phyloP scores from a whole-genome alignment of 2,797 vertebrate genomes.

The Lophotriccus pileatus region DNA sequence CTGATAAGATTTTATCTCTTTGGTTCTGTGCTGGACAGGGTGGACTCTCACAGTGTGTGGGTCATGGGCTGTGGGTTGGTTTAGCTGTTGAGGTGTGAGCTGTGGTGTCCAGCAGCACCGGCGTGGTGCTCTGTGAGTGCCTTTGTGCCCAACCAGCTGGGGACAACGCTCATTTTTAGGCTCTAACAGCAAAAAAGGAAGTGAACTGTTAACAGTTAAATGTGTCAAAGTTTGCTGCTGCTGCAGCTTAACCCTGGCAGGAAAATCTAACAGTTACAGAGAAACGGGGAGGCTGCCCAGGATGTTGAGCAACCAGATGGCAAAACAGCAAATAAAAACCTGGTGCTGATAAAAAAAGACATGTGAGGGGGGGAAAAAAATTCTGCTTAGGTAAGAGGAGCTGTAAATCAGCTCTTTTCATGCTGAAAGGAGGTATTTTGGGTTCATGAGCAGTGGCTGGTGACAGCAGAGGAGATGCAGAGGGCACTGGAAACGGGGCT shows the following conservation, averaged over 20 bases:
- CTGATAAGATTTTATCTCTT: background rate
- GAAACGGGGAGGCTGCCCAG: background rate
- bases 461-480: background rate
- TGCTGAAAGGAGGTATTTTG: background rate
- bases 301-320: background rate
- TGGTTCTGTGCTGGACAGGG: background rate
- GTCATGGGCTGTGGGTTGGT: background rate
- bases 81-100: background rate
- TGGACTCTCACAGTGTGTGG: background rate
- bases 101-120: background rate
- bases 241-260: background rate
- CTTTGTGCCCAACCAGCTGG: accelerated
- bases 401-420: background rate
- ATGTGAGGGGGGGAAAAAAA: too few species aligned
- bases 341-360: background rate
- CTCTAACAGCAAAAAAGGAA: background rate
- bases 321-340: background rate
- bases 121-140: background rate
- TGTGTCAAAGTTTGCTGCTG: background rate
- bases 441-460: background rate
- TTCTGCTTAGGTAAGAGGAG: background rate
- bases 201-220: background rate
- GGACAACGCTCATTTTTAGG: background rate
- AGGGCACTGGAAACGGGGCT: background rate
- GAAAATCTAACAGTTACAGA: background rate